These are phyloP conservation scores for Herpetotheres cachinnans DNA, from an alignment of 2,113 vertebrate genomes.

Conservation along the genomic window DNA sequence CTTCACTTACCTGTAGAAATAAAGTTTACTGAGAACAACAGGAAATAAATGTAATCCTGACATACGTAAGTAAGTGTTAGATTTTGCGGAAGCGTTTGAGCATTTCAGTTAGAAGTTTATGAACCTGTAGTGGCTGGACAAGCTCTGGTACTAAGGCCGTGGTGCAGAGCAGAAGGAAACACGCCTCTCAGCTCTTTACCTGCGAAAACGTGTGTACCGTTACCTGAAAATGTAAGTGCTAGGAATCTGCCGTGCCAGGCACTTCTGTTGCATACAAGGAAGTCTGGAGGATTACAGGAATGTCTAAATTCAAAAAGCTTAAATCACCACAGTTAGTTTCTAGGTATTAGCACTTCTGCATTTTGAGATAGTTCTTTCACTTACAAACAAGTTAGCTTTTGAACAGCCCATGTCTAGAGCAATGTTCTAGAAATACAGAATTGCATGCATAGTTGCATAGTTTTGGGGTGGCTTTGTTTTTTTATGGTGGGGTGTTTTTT, in stretches of 20 bases:
- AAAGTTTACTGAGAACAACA: background rate
- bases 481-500: too few relatives aligned
- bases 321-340: background rate
- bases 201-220: fast-evolving
- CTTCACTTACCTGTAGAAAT: background rate
- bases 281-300: background rate
- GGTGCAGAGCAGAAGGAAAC: background rate
- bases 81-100: background rate
- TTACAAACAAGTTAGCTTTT: background rate
- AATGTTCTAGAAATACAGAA: background rate
- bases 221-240: background rate
- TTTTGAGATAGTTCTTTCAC: background rate
- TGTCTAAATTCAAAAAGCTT: background rate
- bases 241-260: background rate
- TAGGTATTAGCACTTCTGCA: background rate
- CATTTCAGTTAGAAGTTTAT: background rate
- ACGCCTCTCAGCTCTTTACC: fast-evolving
- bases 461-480: background rate
- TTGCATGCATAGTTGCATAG: fast-evolving
- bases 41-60: background rate
- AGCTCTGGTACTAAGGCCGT: fast-evolving
- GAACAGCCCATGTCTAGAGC: background rate
- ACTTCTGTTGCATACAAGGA: background rate
- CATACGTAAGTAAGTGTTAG: background rate
- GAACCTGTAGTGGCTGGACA: fast-evolving